Evolutionary conservation across 2,888 invertebrate species (phyloP).

Genomic region (Cheilosia grossa): DNA sequence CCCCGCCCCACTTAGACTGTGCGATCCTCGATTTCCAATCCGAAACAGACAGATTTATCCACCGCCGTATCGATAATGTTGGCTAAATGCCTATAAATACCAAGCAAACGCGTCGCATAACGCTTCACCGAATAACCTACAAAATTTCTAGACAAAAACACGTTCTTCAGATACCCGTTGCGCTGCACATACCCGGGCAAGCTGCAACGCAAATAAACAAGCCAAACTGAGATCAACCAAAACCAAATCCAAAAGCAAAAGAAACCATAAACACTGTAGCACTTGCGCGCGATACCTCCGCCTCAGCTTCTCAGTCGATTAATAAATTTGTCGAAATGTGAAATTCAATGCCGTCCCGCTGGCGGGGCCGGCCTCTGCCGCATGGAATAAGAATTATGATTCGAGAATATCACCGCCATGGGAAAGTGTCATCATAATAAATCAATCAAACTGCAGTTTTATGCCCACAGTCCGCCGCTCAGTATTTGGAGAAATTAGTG

Average conservation of each 20-base stretch:
- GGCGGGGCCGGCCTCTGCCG: neutral
- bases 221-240: conserved; percentile 3
- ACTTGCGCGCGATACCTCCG: conserved; percentile 7
- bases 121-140: conserved; percentile 43
- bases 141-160: conserved; percentile 56
- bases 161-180: conserved; percentile 41
- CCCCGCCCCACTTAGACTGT: conserved; percentile 9
- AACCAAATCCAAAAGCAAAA: neutral
- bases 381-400: conserved; percentile 25
- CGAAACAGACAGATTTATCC: conserved; percentile 2
- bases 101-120: conserved; percentile 5
- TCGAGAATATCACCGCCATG: conserved; percentile 29
- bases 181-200: conserved; percentile 11
- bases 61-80: conserved; percentile 3
- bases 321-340: conserved; percentile 64
- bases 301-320: conserved; percentile 15
- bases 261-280: no score
- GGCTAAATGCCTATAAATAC: conserved; percentile 33
- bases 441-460: conserved; percentile 66
- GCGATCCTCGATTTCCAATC: conserved; percentile 2
- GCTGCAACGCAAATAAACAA: conserved; percentile 53
- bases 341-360: conserved; percentile 39
- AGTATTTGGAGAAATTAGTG: conserved; percentile 57
- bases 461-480: conserved; percentile 40
- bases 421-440: conserved; percentile 64